Base-by-base conservation (phyloP, 2,888 invertebrate species). In the Pyrgus malvae region DNA sequence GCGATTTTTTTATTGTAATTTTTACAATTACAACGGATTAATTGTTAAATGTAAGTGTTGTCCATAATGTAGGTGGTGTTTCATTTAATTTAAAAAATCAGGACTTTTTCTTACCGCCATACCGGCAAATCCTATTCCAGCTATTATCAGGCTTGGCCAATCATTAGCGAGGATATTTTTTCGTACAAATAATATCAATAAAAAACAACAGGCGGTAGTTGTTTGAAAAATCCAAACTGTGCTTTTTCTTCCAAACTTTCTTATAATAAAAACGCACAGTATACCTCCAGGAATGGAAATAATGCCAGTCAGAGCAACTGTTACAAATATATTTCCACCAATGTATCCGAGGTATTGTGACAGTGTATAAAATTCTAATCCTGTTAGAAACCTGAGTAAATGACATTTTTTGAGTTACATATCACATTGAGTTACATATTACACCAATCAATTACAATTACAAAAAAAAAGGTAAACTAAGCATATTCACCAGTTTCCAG, bases 111-210 rank as follows among this genome's bases (percentile, higher is more conserved):
- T 87, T 81, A 93, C 93, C 57, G 94, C 92, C 70, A 93, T 89
- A 56, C 94, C 93, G 44, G 93, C 91, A 66, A 94, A 92, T 55
- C 93, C 93, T 41, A 93, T 70, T 59, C 92, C 92, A 57, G 93
- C 93, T 59, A 93, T 87, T 11, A 89, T 64, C 46, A 93, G 74
- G 61, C 91, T 83, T 3, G 91, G 90, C 91, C 92, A 93, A 67
- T 92, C 92, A 56, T 81, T 80, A 12, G 60, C 4, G 60, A 72
- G 89, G 25, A 48, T 56, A 46, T 84, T 81, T 68, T 79, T 85
- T 11, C 92, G 92, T 50, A 91, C 73, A n/a, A 83, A 54, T 41
- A 91, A 64, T 60, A 93, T 88, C 3, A 80, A 67, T 38, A 92
- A 58, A 56, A 92, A 91, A 68, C 91, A 92, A 1, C 80, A 14